Conservation (phyloP, 2,797 vertebrate genomes). For the Malurus splendens region DNA sequence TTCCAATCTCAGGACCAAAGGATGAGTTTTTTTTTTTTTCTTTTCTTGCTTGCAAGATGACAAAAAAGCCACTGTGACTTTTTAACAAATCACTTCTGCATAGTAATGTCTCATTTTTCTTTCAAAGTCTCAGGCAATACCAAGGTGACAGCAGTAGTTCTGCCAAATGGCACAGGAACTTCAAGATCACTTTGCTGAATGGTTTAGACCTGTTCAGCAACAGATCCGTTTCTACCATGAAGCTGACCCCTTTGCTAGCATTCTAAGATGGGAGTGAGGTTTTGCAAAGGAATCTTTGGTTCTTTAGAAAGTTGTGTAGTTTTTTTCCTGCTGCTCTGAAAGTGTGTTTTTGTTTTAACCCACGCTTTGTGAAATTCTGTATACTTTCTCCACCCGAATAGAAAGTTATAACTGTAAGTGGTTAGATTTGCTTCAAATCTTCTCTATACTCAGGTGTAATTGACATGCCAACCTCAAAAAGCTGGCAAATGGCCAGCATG, state of each 20-base stretch:
- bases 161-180: neutral
- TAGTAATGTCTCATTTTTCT: neutral
- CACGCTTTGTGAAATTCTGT: neutral
- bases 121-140: neutral
- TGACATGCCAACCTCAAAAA: neutral
- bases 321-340: neutral
- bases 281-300: neutral
- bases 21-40: neutral
- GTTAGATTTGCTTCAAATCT: conserved; percentile 4
- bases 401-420: neutral
- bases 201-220: neutral
- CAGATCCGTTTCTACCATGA: neutral
- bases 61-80: neutral
- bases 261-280: neutral
- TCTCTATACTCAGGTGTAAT: neutral
- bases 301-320: neutral
- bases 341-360: neutral
- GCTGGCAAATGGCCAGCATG: neutral
- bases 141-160: neutral
- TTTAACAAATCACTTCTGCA: neutral
- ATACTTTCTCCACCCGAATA: neutral
- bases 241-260: neutral
- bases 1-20: neutral
- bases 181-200: neutral
- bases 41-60: neutral